These are phyloP conservation scores for Drosophila sucinea DNA, from an alignment of 1,140 invertebrate species.

Conservation along the genomic window DNA sequence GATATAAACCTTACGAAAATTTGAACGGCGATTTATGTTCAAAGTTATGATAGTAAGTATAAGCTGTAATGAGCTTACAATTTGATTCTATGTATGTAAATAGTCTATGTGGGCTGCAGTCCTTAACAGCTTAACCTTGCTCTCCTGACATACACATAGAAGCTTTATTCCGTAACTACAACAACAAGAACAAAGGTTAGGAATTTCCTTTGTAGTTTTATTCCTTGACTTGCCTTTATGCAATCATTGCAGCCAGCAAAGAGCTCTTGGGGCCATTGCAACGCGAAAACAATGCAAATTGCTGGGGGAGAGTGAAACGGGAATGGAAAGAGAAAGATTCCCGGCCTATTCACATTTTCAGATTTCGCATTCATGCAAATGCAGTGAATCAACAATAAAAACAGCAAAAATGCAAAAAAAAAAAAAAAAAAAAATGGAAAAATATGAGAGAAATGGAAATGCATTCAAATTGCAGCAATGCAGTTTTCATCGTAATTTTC, in stretches of 20 bases:
- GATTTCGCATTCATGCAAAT: constrained; percentile 72
- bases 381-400: constrained; percentile 65
- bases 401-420: constrained; percentile 11
- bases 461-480: constrained; percentile 67
- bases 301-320: constrained; percentile 14
- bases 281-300: constrained; percentile 67
- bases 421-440: constrained; percentile 12
- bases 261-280: constrained; percentile 49
- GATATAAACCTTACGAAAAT: no score
- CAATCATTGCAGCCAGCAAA: constrained; percentile 66
- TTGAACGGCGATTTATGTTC: no score
- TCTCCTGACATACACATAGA: constrained; percentile 33
- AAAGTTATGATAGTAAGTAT: no score
- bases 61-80: constrained; percentile 6
- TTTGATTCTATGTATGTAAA: constrained; percentile 13
- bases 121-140: constrained; percentile 45
- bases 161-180: constrained; percentile 10
- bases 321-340: constrained; percentile 45
- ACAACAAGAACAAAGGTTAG: constrained; percentile 42
- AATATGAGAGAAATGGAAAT: constrained; percentile 39
- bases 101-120: constrained; percentile 27
- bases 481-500: constrained; percentile 72
- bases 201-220: constrained; percentile 50
- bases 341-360: constrained; percentile 75
- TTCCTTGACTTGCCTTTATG: constrained; percentile 62